phyloP scores from a whole-genome alignment of 2,113 vertebrate species.

The Neolamprologus devosi region DNA sequence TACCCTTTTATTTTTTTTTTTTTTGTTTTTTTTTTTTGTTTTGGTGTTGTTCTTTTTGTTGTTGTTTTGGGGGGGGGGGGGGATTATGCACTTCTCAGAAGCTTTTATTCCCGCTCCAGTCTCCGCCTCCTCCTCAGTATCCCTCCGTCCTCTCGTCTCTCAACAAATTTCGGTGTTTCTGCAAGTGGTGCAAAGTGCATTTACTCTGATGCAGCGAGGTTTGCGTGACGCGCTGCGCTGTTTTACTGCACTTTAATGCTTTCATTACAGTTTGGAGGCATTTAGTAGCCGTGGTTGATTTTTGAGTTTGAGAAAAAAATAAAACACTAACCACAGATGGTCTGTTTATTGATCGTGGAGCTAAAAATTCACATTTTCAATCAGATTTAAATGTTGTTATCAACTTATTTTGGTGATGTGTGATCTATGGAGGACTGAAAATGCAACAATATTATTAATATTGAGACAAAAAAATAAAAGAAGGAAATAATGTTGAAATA shows the following conservation, averaged over 20 bases:
- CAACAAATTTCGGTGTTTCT: background rate
- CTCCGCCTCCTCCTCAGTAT: background rate
- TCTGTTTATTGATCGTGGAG: background rate
- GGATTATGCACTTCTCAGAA: background rate
- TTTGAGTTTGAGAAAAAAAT: accelerated
- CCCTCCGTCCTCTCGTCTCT: background rate
- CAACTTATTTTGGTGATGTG: background rate
- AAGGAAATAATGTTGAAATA: background rate
- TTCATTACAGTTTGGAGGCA: background rate
- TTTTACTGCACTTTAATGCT: background rate
- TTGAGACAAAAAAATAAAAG: background rate
- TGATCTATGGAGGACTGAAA: background rate
- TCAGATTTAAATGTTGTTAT: background rate
- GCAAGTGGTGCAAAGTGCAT: background rate
- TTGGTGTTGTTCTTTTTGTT: too few species aligned
- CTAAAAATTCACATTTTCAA: background rate
- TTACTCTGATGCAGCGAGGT: background rate
- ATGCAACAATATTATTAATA: background rate
- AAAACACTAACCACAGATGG: background rate
- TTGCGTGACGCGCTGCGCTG: background rate
- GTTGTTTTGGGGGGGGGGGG: background rate
- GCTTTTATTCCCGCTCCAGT: background rate
- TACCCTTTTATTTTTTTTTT: too few species aligned
- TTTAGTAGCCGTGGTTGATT: accelerated
- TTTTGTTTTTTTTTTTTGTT: too few species aligned